Percentiles rank a stretch among this genome's conserved stretches.
Conservation (phyloP, 2,888 invertebrate genomes). For the Microctonus brassicae region DNA sequence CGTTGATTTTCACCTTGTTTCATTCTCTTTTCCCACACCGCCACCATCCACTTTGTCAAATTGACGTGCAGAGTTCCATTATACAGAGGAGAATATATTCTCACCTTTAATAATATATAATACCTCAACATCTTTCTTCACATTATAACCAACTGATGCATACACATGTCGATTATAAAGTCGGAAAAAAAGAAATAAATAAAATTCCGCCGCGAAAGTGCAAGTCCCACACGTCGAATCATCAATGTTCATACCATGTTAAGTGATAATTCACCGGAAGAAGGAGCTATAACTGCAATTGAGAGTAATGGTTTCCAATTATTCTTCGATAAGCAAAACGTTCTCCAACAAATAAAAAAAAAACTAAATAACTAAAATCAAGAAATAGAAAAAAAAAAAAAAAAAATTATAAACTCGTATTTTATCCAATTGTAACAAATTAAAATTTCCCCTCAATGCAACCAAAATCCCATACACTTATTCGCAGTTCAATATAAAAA, state of each 20-base stretch:
- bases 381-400: background rate
- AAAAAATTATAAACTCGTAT: background rate
- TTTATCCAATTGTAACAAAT: background rate
- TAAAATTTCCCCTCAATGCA: background rate
- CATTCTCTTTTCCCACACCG: background rate
- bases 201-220: conserved; percentile 23
- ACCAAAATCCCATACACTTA: background rate
- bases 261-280: conserved; percentile 28
- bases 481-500: background rate
- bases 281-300: conserved; percentile 16
- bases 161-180: conserved; percentile 6
- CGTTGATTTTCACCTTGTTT: conserved; percentile 18
- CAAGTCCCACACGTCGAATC: conserved; percentile 26
- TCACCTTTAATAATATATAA: conserved; percentile 22
- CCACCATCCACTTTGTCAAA: conserved; percentile 18
- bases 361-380: too few species aligned
- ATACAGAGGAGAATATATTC: background rate
- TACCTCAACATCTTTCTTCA: conserved; percentile 30
- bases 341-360: background rate
- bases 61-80: conserved; percentile 2
- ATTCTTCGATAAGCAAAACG: background rate
- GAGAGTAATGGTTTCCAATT: conserved; percentile 29
- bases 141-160: background rate
- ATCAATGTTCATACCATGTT: background rate
- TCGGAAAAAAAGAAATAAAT: background rate